These are phyloP conservation scores for Phrixothrix hirtus DNA, from an alignment of 2,888 invertebrate genomes.

Conservation along the genomic window DNA sequence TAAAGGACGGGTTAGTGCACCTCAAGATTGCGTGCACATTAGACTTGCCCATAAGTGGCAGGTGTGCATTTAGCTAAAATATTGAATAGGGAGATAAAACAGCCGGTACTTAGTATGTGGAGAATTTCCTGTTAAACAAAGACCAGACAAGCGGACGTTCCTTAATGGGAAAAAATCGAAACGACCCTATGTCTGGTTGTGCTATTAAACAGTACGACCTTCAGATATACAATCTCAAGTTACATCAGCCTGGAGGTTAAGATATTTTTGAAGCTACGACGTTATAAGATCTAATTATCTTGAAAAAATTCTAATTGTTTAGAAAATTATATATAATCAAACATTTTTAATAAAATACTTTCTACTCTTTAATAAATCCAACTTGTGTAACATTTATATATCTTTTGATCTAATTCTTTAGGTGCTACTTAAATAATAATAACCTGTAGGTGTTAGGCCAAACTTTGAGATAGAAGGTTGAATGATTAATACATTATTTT, in stretches of 20 bases:
- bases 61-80: background rate
- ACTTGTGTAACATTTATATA: no score
- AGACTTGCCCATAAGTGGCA: background rate
- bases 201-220: background rate
- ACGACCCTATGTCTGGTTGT: background rate
- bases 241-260: background rate
- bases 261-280: background rate
- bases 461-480: background rate
- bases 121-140: background rate
- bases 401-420: no score
- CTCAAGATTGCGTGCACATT: background rate
- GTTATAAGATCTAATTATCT: background rate
- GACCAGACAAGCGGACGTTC: background rate
- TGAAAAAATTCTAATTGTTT: background rate
- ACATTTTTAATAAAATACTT: no score
- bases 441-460: background rate
- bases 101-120: background rate
- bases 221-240: background rate
- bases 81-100: background rate
- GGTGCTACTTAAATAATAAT: no score
- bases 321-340: no score
- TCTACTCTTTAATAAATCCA: no score
- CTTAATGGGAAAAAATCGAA: background rate
- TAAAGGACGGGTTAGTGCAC: background rate
- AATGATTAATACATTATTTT: background rate